Percentiles rank a stretch among this genome's conserved stretches.
These are phyloP conservation scores for Andrena chrysosceles DNA, from an alignment of 2,888 invertebrate genomes.

Conservation along the genomic window DNA sequence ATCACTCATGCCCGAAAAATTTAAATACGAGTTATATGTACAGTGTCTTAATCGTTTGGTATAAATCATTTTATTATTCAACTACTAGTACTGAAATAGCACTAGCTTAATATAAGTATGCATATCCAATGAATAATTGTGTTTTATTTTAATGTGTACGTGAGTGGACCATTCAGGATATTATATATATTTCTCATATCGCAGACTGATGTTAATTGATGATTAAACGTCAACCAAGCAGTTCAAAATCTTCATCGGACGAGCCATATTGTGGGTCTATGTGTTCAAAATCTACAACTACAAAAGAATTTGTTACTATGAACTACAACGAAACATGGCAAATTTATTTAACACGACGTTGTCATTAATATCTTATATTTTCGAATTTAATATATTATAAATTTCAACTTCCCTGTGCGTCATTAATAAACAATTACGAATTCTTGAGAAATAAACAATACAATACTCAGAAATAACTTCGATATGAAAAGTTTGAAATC, in stretches of 20 bases:
- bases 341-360: background rate
- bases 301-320: conserved; percentile 65
- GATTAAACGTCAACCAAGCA: conserved; percentile 87
- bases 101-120: conserved; percentile 37
- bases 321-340: conserved; percentile 6
- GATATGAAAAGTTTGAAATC: background rate
- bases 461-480: background rate
- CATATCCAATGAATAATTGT: conserved; percentile 44
- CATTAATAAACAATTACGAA: background rate
- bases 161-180: conserved; percentile 31
- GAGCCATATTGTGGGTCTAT: conserved; percentile 89
- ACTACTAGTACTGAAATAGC: conserved; percentile 37
- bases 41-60: conserved; percentile 43
- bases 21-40: conserved; percentile 50
- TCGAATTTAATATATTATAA: conserved; percentile 2
- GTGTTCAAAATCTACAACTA: conserved; percentile 88
- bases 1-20: conserved; percentile 55
- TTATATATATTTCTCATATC: conserved; percentile 51
- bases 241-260: conserved; percentile 94
- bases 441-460: background rate
- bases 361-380: background rate
- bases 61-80: conserved; percentile 52
- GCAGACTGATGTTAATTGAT: conserved; percentile 29
- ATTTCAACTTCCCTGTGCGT: background rate
- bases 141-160: conserved; percentile 34